Conservation (phyloP, 2,797 vertebrate species). For the Brachymystax lenok region DNA sequence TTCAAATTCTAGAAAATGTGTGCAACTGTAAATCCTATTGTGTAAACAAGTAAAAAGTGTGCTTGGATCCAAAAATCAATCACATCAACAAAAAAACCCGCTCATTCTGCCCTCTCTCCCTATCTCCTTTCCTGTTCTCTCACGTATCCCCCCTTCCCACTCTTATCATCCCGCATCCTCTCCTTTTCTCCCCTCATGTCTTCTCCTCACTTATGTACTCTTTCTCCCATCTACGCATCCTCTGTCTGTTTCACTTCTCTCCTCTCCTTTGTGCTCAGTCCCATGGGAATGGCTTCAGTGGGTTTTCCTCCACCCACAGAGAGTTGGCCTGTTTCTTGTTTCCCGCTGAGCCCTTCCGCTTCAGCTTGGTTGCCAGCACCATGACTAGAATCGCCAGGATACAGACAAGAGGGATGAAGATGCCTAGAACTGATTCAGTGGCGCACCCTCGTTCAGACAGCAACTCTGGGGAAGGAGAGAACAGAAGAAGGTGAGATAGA, state of each 20-base stretch:
- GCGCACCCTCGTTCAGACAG: neutral
- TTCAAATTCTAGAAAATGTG: neutral
- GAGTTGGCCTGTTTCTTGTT: constrained; percentile 22
- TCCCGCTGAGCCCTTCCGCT: neutral
- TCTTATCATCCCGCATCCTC: neutral
- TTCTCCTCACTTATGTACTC: neutral
- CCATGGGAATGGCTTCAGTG: constrained; percentile 32
- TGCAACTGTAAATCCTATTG: neutral
- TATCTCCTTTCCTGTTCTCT: neutral
- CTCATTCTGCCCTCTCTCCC: neutral
- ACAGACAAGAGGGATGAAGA: constrained; percentile 31
- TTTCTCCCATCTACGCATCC: too few relatives aligned
- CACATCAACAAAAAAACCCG: neutral
- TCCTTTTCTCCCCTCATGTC: neutral
- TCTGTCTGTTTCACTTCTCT: neutral
- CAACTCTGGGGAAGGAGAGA: constrained; percentile 23
- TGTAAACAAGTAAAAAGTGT: neutral
- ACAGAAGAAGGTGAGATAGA: neutral
- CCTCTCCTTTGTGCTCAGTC: neutral
- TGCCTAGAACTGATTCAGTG: neutral
- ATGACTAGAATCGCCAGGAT: constrained; percentile 42
- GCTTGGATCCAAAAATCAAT: neutral
- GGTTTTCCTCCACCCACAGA: constrained; percentile 54
- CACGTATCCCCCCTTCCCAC: neutral
- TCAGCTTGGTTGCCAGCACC: constrained; percentile 36